These are phyloP conservation scores for Crocallis elinguaria DNA, from an alignment of 2,888 invertebrate genomes.

Conservation along the genomic window DNA sequence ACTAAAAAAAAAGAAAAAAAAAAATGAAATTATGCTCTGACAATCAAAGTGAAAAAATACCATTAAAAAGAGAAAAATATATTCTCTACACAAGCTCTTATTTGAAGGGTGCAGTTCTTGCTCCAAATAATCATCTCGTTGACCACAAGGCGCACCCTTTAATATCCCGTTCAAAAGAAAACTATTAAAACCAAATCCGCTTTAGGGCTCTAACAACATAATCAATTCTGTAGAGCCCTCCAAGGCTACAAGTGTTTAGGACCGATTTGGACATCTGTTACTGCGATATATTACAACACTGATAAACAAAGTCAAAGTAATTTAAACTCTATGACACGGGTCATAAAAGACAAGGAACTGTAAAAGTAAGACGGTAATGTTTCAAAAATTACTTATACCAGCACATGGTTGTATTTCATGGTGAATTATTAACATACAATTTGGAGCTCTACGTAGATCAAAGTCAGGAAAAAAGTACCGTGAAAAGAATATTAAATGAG, in stretches of 20 bases:
- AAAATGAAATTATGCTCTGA: too few relatives aligned
- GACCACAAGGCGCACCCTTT: slow-evolving; percentile 43
- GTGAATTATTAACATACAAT: slow-evolving; percentile 49
- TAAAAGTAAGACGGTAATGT: slow-evolving; percentile 7
- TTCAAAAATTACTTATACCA: slow-evolving; percentile 38
- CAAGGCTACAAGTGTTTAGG: slow-evolving; percentile 70
- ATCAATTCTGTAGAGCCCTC: slow-evolving; percentile 77
- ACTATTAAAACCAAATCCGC: slow-evolving; percentile 79
- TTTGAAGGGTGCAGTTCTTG: neutral
- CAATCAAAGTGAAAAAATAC: too few relatives aligned
- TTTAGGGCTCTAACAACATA: slow-evolving; percentile 71
- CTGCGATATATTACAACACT: slow-evolving; percentile 45
- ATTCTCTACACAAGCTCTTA: too few relatives aligned
- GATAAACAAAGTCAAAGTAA: slow-evolving; percentile 17
- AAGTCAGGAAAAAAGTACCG: neutral
- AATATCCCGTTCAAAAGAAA: slow-evolving; percentile 51
- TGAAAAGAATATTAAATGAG: slow-evolving; percentile 8
- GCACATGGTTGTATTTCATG: slow-evolving; percentile 53
- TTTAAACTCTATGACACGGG: slow-evolving; percentile 33
- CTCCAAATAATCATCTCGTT: slow-evolving; percentile 36
- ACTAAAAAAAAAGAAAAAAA: too few relatives aligned
- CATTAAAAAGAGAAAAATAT: too few relatives aligned
- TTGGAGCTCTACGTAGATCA: slow-evolving; percentile 1
- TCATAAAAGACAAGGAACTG: neutral
- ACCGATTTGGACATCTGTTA: slow-evolving; percentile 77